These are phyloP conservation scores for Etheostoma nigrum DNA, from an alignment of 2,797 vertebrate genomes.

Conservation along the genomic window DNA sequence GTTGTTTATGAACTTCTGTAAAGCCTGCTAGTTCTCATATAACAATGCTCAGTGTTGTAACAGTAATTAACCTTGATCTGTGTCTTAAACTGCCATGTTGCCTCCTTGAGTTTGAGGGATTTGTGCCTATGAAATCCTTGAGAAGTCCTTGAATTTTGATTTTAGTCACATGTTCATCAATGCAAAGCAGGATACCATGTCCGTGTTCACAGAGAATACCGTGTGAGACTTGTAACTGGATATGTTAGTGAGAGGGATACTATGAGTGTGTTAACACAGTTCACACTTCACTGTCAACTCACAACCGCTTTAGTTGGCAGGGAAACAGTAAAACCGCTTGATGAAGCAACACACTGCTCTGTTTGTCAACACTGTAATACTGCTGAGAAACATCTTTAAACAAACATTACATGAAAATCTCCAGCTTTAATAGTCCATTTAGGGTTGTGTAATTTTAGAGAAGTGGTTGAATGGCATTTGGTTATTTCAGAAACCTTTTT, in stretches of 20 bases:
- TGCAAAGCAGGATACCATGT: slow-evolving; percentile 18
- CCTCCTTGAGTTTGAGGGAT: too few relatives aligned
- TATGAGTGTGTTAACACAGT: slow-evolving; percentile 33
- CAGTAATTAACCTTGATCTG: too few relatives aligned
- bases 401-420: slow-evolving; percentile 6
- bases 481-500: neutral
- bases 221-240: slow-evolving; percentile 52
- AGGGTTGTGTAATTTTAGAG: neutral
- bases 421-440: neutral
- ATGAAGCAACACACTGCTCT: slow-evolving; percentile 2
- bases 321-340: slow-evolving; percentile 11
- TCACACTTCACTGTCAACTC: slow-evolving; percentile 36
- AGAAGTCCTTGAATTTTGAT: neutral
- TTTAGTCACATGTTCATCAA: slow-evolving; percentile 21
- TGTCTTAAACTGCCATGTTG: too few relatives aligned
- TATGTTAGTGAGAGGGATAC: slow-evolving; percentile 34
- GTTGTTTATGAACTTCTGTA: too few relatives aligned
- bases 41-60: too few relatives aligned
- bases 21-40: too few relatives aligned
- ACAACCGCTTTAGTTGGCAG: slow-evolving; percentile 10
- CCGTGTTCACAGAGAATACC: slow-evolving; percentile 23
- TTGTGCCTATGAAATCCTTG: too few relatives aligned
- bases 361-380: neutral
- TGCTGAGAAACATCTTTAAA: neutral
- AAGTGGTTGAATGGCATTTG: neutral